A percentile compares a stretch with the other conserved stretches of the same genome.
phyloP scores from a whole-genome alignment of 2,888 invertebrate species.

The Macaria notata region DNA sequence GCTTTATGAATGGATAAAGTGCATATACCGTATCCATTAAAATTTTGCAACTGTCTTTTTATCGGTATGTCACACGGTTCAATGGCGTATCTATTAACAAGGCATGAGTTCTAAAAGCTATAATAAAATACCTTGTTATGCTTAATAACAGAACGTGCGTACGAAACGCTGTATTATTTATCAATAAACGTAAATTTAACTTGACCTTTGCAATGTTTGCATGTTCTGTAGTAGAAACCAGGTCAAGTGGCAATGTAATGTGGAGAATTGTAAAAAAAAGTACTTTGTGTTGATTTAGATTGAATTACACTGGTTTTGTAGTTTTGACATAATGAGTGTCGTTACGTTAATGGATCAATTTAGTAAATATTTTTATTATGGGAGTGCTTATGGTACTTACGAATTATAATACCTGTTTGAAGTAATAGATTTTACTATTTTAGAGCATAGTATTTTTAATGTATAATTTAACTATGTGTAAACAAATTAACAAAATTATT shows the following conservation, averaged over 20 bases:
- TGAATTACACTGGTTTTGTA: constrained; percentile 2
- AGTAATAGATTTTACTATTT: no score
- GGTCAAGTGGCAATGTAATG: constrained; percentile 48
- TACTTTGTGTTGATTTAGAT: constrained; percentile 15
- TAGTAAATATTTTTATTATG: no score
- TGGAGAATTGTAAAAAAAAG: constrained; percentile 10
- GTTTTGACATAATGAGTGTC: constrained; percentile 9
- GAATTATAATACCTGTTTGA: no score
- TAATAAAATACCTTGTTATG: constrained; percentile 34
- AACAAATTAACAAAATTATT: no score
- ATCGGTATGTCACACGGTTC: constrained; percentile 15
- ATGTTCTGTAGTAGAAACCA: constrained; percentile 45
- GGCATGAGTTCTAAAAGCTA: constrained; percentile 22
- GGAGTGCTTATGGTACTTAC: no score
- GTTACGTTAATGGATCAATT: constrained; percentile 1
- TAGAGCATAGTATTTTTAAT: no score
- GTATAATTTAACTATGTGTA: no score
- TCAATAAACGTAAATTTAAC: constrained; percentile 49
- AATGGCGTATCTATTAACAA: constrained; percentile 16
- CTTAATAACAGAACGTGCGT: constrained; percentile 34
- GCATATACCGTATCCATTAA: neutral
- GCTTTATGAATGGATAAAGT: neutral
- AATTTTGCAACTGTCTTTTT: constrained; percentile 3
- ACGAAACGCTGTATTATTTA: constrained; percentile 42
- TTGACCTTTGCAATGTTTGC: constrained; percentile 42